Base-by-base conservation (phyloP, 2,113 vertebrate species). In the Semicossyphus pulcher region DNA sequence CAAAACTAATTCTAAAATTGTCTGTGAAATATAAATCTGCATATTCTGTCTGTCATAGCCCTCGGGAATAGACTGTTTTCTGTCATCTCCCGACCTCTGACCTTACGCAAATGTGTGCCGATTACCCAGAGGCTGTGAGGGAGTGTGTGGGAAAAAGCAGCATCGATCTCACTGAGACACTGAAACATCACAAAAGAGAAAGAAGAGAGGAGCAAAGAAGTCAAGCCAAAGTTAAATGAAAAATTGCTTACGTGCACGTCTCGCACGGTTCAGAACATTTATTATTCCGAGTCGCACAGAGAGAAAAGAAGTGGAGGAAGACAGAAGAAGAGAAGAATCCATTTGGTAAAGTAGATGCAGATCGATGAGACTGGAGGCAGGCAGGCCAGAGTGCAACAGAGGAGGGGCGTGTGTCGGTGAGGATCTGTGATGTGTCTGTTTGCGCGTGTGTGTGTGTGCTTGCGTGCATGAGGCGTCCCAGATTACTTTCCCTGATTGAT, bases 311-410 rank as follows among this genome's bases (percentile, higher is more conserved):
- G 78, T 54, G 62, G 86, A 75, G 76, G 84, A 85, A 70, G 78
- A 88, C 76, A 81, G 86, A 85, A 85, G 83, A 86, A 65, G 84
- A 85, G 80, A 93, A 75, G 88, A 93, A 93, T 90, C 92, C 85
- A 94, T 94, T 94, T 92, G 84, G 91, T 90, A 92, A 94, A 93
- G 92, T 92, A 94, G 93, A 91, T 93, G 88, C 91, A 87, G 92
- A 95, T 94, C 92, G 89, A 94, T 94, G 86, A 86, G 80, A 79
- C 76, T 83, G 91, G 91, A 93, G 93, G 91, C 84, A 89, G 89
- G 85, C 87, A 78, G 89, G 84, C 81, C 80, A 81, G 84, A 86
- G 88, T 86, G 87, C 85, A 89, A 68, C 51, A 79, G 51, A 78
- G 56, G 59, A 78, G 69, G 48, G 36, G 57, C 34, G 34, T 61